Base-by-base conservation (phyloP, 1,140 invertebrate species). In the Pentalonia nigronervosa region DNA sequence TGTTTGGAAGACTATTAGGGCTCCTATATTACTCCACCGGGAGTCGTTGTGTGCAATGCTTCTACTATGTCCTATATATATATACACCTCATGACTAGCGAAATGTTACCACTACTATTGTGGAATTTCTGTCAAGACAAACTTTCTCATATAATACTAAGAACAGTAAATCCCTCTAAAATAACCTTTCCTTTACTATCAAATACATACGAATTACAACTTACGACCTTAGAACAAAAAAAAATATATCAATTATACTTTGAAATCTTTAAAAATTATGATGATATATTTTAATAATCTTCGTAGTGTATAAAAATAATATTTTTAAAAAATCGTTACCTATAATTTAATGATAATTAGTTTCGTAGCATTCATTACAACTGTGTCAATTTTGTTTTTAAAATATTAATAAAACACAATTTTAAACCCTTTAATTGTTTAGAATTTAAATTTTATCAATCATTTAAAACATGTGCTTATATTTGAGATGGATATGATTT, bases 1-100 rank as follows among this genome's bases (percentile, higher is more conserved):
- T 95, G 95, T 95, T 95, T 94, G 94, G 94, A 94, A 94, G 94
- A 94, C 94, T 94, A 95, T 95, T 95, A 94, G 94, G 94, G 94
- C 76, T 92, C 93, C 94, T 94, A 94, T 95, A 95, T 94, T 94
- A 94, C 94, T 94, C 94, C 94, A 41, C 91, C 81, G 94, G 94
- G 94, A 94, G 94, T 94, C 94, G 93, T 95, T 94, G 60, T 67
- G 45, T 89, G 88, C 88, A 89, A 89, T 89, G 56, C 93, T 41
- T 48, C 94, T 67, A 53, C 56, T 50, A 93, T 48, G 81, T 93
- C 53, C 53, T 60, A 47, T 45, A 47, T 88, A 50, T 88, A 60
- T 60, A 90, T 41, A 56, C 11, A 67, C 56, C 36, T 90, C 89
- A 41, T 90, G 89, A 90, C 89, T 90, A 25, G 89, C 89, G 56